Conservation (phyloP, 2,888 invertebrate species). For the Onthophagus sagittarius region DNA sequence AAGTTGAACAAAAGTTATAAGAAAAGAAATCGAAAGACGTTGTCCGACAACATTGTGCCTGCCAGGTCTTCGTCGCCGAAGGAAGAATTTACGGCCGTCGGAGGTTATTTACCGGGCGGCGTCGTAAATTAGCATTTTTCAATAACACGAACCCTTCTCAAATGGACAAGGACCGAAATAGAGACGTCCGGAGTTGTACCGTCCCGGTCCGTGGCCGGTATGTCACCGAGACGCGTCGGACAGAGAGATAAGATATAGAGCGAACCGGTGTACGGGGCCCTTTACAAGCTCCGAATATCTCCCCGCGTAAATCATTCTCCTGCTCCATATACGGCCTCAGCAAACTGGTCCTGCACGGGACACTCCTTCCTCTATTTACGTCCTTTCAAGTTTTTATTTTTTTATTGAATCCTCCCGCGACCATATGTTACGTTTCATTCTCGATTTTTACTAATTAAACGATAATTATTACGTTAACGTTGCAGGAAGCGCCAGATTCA, state of each 20-base stretch:
- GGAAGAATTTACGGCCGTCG: not conserved
- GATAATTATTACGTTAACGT: not conserved
- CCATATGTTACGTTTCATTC: not conserved
- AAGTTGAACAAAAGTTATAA: not conserved
- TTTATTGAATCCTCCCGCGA: not conserved
- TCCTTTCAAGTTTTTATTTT: not conserved
- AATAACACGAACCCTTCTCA: not conserved
- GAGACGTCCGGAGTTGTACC: not conserved
- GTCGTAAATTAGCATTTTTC: not conserved
- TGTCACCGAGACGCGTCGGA: slow-evolving; percentile 36
- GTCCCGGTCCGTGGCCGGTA: slow-evolving; percentile 30
- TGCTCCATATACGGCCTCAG: slow-evolving; percentile 43
- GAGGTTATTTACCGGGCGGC: not conserved
- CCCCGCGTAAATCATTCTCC: slow-evolving; percentile 44
- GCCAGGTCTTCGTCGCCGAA: not conserved
- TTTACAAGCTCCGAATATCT: slow-evolving; percentile 48
- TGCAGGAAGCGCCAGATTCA: not conserved
- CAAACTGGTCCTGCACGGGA: slow-evolving; percentile 31
- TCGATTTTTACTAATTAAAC: not conserved
- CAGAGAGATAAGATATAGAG: slow-evolving; percentile 46
- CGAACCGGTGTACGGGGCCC: slow-evolving; percentile 42
- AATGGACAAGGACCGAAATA: not conserved
- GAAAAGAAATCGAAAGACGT: not conserved
- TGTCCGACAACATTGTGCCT: not conserved
- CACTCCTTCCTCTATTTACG: not conserved